A percentile compares a stretch with the other conserved stretches of the same genome.
Evolutionary conservation across 1,140 invertebrate genomes (phyloP).

Genomic region (Agraylea sexmaculata): DNA sequence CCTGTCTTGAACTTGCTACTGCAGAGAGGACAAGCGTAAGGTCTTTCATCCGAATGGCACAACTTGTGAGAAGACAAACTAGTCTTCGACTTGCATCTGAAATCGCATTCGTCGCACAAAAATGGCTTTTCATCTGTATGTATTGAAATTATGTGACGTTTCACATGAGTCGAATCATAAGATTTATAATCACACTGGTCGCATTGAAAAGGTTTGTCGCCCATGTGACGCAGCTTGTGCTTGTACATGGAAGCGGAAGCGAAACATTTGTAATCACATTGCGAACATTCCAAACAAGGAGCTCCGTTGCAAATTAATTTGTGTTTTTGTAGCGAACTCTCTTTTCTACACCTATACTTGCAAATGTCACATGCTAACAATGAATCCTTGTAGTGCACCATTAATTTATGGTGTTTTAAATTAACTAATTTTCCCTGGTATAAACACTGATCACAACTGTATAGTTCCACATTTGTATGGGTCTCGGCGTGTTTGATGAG

Average conservation of each 20-base stretch:
- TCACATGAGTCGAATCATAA: slow-evolving; percentile 11
- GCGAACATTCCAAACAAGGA: too few relatives aligned
- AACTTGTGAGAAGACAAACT: slow-evolving; percentile 38
- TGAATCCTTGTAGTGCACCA: too few relatives aligned
- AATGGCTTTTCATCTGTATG: slow-evolving; percentile 23
- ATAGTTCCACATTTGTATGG: too few relatives aligned
- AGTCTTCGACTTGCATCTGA: slow-evolving; percentile 35
- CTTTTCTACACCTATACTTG: too few relatives aligned
- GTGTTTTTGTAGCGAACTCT: too few relatives aligned
- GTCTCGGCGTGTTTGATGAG: too few relatives aligned
- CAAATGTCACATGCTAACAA: too few relatives aligned
- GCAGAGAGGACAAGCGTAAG: slow-evolving; percentile 29
- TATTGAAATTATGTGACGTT: slow-evolving; percentile 10
- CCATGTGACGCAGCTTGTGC: slow-evolving; percentile 9
- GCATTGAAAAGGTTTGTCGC: slow-evolving; percentile 23
- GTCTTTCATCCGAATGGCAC: slow-evolving; percentile 38
- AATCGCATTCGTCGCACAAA: slow-evolving; percentile 27
- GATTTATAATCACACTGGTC: slow-evolving; percentile 23
- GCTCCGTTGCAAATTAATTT: too few relatives aligned
- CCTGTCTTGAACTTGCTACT: slow-evolving; percentile 12
- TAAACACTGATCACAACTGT: too few relatives aligned
- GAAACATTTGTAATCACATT: slow-evolving; percentile 25
- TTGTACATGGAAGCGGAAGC: slow-evolving; percentile 1
- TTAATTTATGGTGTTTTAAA: too few relatives aligned
- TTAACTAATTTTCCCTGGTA: too few relatives aligned